Evolutionary conservation across 2,113 vertebrate genomes (phyloP), one percentile per base, ranked within the genome.

Genomic region (Microcebus griseorufus): DNA sequence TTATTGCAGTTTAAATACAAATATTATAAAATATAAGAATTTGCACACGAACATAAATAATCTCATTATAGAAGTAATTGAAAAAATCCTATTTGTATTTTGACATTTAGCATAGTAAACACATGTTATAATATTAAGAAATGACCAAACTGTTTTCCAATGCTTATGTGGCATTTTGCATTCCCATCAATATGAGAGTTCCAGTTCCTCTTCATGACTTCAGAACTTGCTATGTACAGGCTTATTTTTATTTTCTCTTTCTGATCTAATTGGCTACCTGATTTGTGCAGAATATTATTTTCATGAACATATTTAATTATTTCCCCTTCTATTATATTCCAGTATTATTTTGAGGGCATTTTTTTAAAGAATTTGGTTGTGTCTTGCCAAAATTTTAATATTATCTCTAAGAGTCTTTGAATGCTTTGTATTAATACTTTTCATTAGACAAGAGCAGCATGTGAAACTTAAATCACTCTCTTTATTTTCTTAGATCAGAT

Each of bases 401-500:
- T 25, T 84, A n/a, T 92, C 51, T 93, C 34, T 72, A 64, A 64
- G 75, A 88, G 25, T 78, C 39, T 91, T 90, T 95, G 25, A 67
- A 75, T 88, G 23, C 9, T 85, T 94, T 80, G 29, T 91, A 94
- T 85, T 96, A 90, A 90, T 94, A 73, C 20, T 81, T 92, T 75
- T 93, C 76, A 82, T 84, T 88, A 93, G 55, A 87, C 93, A 92
- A 90, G 69, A 53, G 51, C 32, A 93, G 69, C 23, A 65, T 45
- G n/a, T 62, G 70, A 94, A 94, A 80, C 22, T 73, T 90, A 88
- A 94, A 85, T 96, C 78, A 96, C 62, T 86, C 91, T 92, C 48
- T 90, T 70, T 92, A n/a, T 93, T 97, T 97, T 96, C 91, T 96
- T 80, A 94, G 58, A 95, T 96, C 64, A 81, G 39, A 96, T 96